Evolutionary conservation across 2,113 vertebrate genomes (phyloP), one percentile per base, ranked within the genome.

Genomic region (Callipepla californica): DNA sequence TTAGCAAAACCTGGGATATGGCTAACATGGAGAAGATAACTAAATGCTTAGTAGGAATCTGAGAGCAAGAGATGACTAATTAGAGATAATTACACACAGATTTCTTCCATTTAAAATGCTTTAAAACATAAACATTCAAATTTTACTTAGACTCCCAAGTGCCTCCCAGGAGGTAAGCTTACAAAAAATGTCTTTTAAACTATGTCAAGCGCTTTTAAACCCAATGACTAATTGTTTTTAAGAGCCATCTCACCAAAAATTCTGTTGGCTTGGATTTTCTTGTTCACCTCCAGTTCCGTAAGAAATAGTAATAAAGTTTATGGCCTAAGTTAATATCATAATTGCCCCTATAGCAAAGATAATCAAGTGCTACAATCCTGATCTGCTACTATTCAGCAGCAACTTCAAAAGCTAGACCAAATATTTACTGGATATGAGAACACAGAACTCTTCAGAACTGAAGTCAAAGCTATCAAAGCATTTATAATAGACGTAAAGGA

Each of bases 71-170:
- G 81, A 85, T 91, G 75, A 93, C 95, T 96, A 96, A 96, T 96
- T 96, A 96, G 85, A 91, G 70, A 69, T 96, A 93, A 96, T 95
- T 96, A 95, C 89, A 96, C 89, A 80, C 84, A 91, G 91, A 94
- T 94, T 96, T 95, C 89, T 96, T 96, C 87, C 96, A 96, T 95
- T 96, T 95, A 95, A 96, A 95, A 74, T 91, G 84, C 89, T 96
- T 96, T 96, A 94, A 96, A 96, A 96, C 92, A 94, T 96, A 96
- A 96, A 96, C 94, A 96, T 94, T 96, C 84, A 85, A 25, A 92
- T 96, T 92, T 96, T 92, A 77, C 89, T 96, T 91, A 85, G 74
- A 57, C 38, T 96, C 92, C 92, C 86, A 87, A 95, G 94, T 93
- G 92, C 78, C 95, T 95, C 80, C 80, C 93, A 82, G 59, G 67